A percentile compares a stretch with the other conserved stretches of the same genome.
Conservation (phyloP, 2,888 invertebrate species). For the Clivina fossor region DNA sequence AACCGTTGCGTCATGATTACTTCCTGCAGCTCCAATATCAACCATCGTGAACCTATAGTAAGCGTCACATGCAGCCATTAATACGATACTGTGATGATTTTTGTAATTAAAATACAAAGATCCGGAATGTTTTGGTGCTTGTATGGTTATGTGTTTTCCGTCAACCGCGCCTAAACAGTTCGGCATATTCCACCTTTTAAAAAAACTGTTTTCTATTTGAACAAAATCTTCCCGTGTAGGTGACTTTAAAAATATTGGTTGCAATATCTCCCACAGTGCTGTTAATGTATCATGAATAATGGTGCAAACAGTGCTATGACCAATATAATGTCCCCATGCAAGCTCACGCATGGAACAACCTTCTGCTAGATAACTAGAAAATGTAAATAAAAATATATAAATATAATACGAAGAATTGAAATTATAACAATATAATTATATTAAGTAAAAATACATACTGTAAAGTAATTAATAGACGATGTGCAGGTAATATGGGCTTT, state of each 20-base stretch:
- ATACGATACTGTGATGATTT: slow-evolving; percentile 29
- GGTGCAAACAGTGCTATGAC: slow-evolving; percentile 18
- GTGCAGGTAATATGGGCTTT: slow-evolving; percentile 12
- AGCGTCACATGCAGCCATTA: slow-evolving; percentile 37
- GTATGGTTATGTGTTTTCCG: slow-evolving; percentile 17
- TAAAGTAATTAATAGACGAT: slow-evolving; percentile 16
- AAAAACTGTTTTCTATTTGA: slow-evolving; percentile 13
- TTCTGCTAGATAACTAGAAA: slow-evolving; percentile 29
- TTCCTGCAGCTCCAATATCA: slow-evolving; percentile 35
- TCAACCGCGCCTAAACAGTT: slow-evolving; percentile 21
- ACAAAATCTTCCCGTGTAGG: slow-evolving; percentile 7
- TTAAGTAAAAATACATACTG: slow-evolving; percentile 22
- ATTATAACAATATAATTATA: too few species aligned
- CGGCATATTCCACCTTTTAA: slow-evolving; percentile 17
- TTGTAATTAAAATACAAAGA: slow-evolving; percentile 19
- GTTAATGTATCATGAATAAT: slow-evolving; percentile 23
- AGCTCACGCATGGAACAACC: slow-evolving; percentile 31
- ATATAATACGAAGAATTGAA: too few species aligned
- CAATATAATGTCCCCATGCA: slow-evolving; percentile 27
- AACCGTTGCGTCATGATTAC: slow-evolving; percentile 17
- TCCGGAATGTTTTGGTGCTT: slow-evolving; percentile 15
- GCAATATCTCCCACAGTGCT: slow-evolving; percentile 13
- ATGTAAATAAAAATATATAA: too few species aligned
- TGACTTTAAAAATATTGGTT: slow-evolving; percentile 14
- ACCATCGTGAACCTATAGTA: slow-evolving; percentile 35